These are phyloP conservation scores for Ia io DNA, from an alignment of 2,113 vertebrate genomes.

Conservation along the genomic window DNA sequence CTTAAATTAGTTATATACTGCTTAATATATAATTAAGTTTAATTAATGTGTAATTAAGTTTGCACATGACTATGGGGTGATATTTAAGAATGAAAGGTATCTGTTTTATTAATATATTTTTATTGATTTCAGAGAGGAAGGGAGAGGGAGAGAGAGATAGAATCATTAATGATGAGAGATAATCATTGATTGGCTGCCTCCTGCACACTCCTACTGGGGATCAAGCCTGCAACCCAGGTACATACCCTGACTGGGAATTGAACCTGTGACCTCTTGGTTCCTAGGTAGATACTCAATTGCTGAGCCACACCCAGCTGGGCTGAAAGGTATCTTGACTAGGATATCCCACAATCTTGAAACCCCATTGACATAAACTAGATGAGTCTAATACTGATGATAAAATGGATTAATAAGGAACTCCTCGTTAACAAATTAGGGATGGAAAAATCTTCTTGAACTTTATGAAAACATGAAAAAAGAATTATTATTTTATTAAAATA, in stretches of 20 bases:
- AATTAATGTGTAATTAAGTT: slow-evolving; percentile 18
- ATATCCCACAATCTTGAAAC: not conserved
- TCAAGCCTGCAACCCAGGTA: too few relatives aligned
- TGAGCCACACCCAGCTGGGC: too few relatives aligned
- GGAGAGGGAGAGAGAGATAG: too few relatives aligned
- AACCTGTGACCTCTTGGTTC: too few relatives aligned
- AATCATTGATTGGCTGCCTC: too few relatives aligned
- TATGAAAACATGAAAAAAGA: not conserved
- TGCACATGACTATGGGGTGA: not conserved
- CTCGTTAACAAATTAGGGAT: not conserved
- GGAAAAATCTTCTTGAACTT: not conserved
- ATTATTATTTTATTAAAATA: slow-evolving; percentile 6
- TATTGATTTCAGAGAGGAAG: too few relatives aligned
- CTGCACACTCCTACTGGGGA: too few relatives aligned
- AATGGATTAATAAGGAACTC: not conserved
- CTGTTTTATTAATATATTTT: too few relatives aligned
- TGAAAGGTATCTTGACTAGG: not conserved
- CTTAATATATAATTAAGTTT: slow-evolving; percentile 23
- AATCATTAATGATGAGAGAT: too few relatives aligned
- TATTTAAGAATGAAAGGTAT: not conserved
- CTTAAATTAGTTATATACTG: not conserved
- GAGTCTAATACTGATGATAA: not conserved
- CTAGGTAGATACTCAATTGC: too few relatives aligned
- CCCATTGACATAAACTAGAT: not conserved
- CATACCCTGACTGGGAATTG: too few relatives aligned